Conservation (phyloP, 2,797 vertebrate genomes). For the Steatocranus sp. region DNA sequence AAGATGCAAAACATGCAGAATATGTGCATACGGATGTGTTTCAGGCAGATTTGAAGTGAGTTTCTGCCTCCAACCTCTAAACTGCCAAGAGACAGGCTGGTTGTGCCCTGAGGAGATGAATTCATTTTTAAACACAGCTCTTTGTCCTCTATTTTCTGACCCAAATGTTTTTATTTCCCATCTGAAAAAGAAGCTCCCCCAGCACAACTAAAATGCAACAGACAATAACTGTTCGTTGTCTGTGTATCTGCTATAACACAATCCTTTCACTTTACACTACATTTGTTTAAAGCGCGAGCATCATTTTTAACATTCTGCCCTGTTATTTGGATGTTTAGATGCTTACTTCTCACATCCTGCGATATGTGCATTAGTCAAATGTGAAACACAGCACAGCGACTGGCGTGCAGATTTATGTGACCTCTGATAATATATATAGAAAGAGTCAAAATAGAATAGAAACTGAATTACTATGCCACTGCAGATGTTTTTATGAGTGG, state of each 20-base stretch:
- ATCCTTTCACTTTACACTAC: not conserved
- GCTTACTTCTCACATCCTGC: not conserved
- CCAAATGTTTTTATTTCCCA: not conserved
- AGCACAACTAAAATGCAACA: not conserved
- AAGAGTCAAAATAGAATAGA: not conserved
- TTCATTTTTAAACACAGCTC: not conserved
- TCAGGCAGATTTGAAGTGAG: not conserved
- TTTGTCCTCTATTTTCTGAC: not conserved
- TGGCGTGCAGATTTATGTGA: not conserved
- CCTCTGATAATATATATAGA: not conserved
- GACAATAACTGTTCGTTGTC: rapidly evolving
- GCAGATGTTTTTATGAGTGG: not conserved
- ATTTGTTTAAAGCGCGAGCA: not conserved
- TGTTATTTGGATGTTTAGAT: not conserved
- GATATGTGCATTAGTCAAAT: not conserved
- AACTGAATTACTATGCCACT: not conserved
- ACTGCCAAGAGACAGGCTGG: not conserved
- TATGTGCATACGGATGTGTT: not conserved
- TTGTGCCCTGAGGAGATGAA: not conserved
- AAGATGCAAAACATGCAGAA: not conserved
- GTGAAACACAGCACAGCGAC: not conserved
- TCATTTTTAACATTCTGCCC: not conserved
- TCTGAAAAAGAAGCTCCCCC: not conserved
- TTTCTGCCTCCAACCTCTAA: not conserved
- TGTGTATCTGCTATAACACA: rapidly evolving